A percentile compares a stretch with the other conserved stretches of the same genome.
phyloP scores from a whole-genome alignment of 2,113 vertebrate genomes.

The Upupa epops region DNA sequence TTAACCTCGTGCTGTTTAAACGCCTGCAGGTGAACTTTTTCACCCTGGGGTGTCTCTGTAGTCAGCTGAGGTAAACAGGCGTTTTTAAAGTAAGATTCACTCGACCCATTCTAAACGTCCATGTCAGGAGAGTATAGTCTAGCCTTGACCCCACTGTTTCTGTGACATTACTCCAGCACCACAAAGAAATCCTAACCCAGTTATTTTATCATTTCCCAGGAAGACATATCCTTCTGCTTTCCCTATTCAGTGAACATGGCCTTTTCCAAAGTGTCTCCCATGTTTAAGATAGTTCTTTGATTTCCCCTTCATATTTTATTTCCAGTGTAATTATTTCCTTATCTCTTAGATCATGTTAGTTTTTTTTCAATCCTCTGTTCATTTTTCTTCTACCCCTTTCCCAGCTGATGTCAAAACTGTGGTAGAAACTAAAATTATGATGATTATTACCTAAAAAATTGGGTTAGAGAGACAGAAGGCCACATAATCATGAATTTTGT shows the following conservation, averaged over 20 bases:
- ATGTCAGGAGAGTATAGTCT: not conserved
- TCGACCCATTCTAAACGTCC: not conserved
- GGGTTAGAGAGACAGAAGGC: rapidly evolving
- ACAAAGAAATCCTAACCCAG: not conserved
- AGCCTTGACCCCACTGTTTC: not conserved
- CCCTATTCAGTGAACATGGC: rapidly evolving
- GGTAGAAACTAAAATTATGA: not conserved
- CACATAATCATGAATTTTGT: rapidly evolving
- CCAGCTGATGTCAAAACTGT: not conserved
- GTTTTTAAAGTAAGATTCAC: too few relatives aligned
- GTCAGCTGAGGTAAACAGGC: rapidly evolving
- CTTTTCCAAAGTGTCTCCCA: not conserved
- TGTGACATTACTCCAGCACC: not conserved
- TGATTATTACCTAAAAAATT: rapidly evolving
- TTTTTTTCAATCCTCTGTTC: rapidly evolving
- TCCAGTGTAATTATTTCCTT: not conserved
- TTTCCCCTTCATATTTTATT: not conserved
- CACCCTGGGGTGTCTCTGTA: not conserved
- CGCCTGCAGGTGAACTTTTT: not conserved
- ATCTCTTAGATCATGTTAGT: rapidly evolving
- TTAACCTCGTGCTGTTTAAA: too few relatives aligned
- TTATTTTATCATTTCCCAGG: not conserved
- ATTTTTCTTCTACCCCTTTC: not conserved
- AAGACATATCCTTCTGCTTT: not conserved
- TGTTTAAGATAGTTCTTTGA: not conserved